Percentiles rank a stretch among this genome's conserved stretches.
Evolutionary conservation across 2,797 vertebrate genomes (phyloP).

Genomic region (Eremophila alpestris): DNA sequence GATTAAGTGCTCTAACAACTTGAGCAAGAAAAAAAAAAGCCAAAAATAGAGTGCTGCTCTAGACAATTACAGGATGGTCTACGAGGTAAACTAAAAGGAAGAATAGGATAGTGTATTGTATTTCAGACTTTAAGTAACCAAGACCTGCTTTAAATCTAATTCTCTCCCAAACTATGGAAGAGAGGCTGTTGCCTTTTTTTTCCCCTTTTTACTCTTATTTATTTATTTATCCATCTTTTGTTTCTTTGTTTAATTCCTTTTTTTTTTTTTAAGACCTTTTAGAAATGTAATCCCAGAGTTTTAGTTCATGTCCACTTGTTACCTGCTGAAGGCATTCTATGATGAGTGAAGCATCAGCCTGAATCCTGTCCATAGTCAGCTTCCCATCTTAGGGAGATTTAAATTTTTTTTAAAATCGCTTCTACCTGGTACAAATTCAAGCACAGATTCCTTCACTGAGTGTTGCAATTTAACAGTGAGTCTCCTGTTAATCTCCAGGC

Average conservation of each 20-base stretch:
- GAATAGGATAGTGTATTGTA: neutral
- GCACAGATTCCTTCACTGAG: neutral
- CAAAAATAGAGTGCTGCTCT: neutral
- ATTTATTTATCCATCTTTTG: too few species aligned
- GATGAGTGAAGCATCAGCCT: neutral
- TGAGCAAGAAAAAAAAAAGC: neutral
- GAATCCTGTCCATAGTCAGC: neutral
- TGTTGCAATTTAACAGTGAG: neutral
- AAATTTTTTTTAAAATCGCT: neutral
- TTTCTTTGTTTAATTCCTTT: neutral
- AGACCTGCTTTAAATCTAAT: neutral
- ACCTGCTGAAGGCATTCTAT: neutral
- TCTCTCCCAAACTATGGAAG: neutral
- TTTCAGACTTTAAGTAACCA: neutral
- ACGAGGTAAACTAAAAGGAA: neutral
- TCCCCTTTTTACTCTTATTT: neutral
- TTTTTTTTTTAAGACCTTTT: neutral
- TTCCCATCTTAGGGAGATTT: neutral
- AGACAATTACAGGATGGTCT: neutral
- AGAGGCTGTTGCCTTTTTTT: neutral
- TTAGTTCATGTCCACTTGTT: neutral
- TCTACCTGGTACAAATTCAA: neutral
- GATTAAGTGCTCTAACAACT: neutral
- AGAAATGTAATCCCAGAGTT: neutral
- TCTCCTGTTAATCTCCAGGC: neutral